phyloP scores from a whole-genome alignment of 2,113 vertebrate genomes.

The Prunella himalayana region DNA sequence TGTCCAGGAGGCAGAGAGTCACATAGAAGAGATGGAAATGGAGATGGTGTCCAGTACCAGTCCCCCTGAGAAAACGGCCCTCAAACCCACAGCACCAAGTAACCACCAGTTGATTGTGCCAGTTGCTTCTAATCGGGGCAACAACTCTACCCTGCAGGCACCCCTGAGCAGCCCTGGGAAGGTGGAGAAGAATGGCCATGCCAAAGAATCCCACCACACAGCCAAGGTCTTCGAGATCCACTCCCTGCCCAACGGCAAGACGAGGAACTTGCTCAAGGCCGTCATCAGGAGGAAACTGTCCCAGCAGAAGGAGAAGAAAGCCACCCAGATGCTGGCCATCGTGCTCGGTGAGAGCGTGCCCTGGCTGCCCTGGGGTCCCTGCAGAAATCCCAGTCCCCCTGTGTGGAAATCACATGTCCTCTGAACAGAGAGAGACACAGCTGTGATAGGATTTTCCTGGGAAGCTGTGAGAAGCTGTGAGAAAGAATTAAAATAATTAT shows the following conservation, averaged over 20 bases:
- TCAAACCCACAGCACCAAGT: slow-evolving; percentile 75
- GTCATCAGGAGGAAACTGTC: slow-evolving; percentile 94
- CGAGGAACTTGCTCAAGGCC: slow-evolving; percentile 87
- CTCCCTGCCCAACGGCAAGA: slow-evolving; percentile 92
- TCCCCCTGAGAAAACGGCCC: slow-evolving; percentile 82
- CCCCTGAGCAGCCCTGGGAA: slow-evolving; percentile 76
- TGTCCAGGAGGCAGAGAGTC: slow-evolving; percentile 84
- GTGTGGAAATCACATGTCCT: no score
- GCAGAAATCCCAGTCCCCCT: neutral
- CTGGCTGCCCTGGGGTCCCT: neutral
- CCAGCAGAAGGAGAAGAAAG: slow-evolving; percentile 98
- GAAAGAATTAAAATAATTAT: no score
- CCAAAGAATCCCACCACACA: slow-evolving; percentile 74
- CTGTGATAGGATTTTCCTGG: no score
- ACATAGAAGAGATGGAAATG: slow-evolving; percentile 87
- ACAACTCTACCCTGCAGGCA: slow-evolving; percentile 73
- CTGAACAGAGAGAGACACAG: no score
- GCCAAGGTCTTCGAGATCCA: slow-evolving; percentile 90
- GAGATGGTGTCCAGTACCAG: slow-evolving; percentile 87
- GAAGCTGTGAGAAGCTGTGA: no score
- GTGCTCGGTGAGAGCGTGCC: slow-evolving; percentile 84
- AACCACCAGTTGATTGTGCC: slow-evolving; percentile 77
- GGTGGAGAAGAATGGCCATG: slow-evolving; percentile 85
- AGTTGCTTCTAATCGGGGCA: slow-evolving; percentile 73
- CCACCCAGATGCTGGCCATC: slow-evolving; percentile 98